Percentiles rank a stretch among this genome's conserved stretches.
Conservation (phyloP, 2,888 invertebrate species). For the Ligdia adustata region DNA sequence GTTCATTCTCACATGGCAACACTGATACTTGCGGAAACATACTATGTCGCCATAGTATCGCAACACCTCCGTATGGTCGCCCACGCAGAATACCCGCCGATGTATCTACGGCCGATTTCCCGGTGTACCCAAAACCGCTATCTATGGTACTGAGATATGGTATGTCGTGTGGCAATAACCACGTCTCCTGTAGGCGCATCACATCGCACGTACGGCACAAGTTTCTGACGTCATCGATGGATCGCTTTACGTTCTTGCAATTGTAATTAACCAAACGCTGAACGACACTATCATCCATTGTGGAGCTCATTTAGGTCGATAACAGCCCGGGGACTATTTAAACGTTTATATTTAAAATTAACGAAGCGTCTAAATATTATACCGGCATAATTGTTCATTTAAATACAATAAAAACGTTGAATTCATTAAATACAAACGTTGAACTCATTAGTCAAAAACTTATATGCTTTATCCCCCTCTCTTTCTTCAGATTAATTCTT, state of each 20-base stretch:
- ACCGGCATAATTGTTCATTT: not conserved
- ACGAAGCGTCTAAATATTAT: not conserved
- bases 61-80: conserved; percentile 1
- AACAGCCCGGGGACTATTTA: conserved; percentile 2
- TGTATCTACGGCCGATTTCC: conserved; percentile 10
- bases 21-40: conserved; percentile 3
- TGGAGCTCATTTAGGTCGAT: not conserved
- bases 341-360: not conserved
- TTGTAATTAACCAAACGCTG: conserved; percentile 19
- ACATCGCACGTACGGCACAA: conserved; percentile 3
- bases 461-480: not conserved
- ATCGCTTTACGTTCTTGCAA: conserved; percentile 15
- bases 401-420: not conserved
- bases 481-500: not conserved
- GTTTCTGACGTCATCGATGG: conserved; percentile 2
- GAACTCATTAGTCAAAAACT: not conserved
- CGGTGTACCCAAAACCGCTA: conserved; percentile 3
- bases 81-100: conserved; percentile 2
- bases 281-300: conserved; percentile 1
- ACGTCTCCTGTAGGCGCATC: conserved; percentile 4
- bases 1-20: not conserved
- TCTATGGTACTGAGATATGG: conserved; percentile 2
- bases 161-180: conserved; percentile 11
- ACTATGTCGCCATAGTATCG: conserved; percentile 2
- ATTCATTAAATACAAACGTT: not conserved